Conservation (phyloP, 2,797 vertebrate species). For the Gephyroberyx darwinii region DNA sequence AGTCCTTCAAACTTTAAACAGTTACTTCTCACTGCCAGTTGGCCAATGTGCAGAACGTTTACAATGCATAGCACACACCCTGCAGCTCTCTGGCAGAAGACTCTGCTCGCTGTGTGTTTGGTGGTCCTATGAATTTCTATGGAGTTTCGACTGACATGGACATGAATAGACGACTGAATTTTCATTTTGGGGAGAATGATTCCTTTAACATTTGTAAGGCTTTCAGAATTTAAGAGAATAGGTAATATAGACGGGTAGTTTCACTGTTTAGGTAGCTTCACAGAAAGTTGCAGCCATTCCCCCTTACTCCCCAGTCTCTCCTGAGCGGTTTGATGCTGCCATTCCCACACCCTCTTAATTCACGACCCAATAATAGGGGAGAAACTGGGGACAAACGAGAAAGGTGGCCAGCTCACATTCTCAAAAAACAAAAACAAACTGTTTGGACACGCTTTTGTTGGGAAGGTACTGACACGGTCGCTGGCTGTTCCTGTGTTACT, state of each 20-base stretch:
- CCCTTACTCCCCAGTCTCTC: neutral
- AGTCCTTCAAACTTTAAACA: too few species aligned
- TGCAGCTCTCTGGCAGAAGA: too few species aligned
- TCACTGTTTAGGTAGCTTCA: neutral
- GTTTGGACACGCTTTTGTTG: neutral
- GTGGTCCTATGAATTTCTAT: too few species aligned
- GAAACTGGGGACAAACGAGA: neutral
- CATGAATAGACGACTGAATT: too few species aligned
- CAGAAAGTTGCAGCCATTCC: neutral
- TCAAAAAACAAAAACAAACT: neutral
- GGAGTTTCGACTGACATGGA: too few species aligned
- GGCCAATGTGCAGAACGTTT: too few species aligned
- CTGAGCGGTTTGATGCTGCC: neutral
- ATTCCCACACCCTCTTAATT: neutral
- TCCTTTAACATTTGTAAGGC: neutral
- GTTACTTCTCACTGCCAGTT: too few species aligned
- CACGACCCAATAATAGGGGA: neutral
- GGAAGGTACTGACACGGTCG: slow-evolving; percentile 3
- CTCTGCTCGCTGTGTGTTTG: too few species aligned
- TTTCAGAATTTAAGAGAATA: neutral
- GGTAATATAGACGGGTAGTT: neutral
- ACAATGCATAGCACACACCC: too few species aligned
- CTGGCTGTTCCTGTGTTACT: slow-evolving; percentile 33
- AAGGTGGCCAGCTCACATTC: neutral
- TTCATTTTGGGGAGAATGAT: too few species aligned